These are phyloP conservation scores for Reticulitermes lucifugus DNA, from an alignment of 2,888 invertebrate species.

Conservation along the genomic window DNA sequence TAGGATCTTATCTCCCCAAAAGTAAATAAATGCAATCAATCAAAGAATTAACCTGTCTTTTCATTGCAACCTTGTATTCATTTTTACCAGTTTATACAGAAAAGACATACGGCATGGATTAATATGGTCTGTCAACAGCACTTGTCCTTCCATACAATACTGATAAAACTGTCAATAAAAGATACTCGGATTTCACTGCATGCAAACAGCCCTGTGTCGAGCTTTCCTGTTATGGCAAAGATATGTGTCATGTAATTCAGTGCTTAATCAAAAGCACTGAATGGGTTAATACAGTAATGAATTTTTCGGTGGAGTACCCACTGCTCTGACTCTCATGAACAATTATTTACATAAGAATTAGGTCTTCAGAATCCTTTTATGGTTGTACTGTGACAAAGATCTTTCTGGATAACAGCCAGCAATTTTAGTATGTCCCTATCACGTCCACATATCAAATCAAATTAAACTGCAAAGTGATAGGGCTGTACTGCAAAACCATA, in stretches of 20 bases:
- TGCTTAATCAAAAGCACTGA: too few species aligned
- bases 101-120: too few species aligned
- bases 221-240: too few species aligned
- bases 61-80: too few species aligned
- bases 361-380: not conserved
- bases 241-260: too few species aligned
- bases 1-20: not conserved
- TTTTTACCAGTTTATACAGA: too few species aligned
- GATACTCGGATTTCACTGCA: too few species aligned
- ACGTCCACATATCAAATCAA: not conserved
- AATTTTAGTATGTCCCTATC: not conserved
- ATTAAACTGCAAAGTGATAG: conserved; percentile 6
- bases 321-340: not conserved
- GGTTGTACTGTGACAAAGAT: not conserved
- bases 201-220: too few species aligned
- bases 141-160: too few species aligned
- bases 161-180: too few species aligned
- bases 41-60: too few species aligned
- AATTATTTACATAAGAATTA: not conserved
- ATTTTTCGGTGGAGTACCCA: not conserved
- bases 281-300: not conserved
- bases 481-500: not conserved
- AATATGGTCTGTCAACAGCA: too few species aligned
- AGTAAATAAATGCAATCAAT: not conserved
- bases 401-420: not conserved